These are phyloP conservation scores for Vulpes ferrilata DNA, from an alignment of 2,113 vertebrate genomes.

Conservation along the genomic window DNA sequence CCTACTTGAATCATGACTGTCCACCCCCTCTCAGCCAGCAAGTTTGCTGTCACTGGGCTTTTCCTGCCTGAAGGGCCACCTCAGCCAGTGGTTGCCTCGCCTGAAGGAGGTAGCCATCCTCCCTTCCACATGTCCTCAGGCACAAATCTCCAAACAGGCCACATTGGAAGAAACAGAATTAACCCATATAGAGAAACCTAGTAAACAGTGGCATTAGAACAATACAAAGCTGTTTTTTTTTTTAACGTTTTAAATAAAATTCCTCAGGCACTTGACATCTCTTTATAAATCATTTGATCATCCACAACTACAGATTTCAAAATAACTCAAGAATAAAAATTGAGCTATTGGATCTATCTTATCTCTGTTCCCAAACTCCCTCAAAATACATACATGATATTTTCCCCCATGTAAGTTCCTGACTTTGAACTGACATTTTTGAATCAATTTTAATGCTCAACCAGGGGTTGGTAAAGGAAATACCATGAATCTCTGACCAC, in stretches of 20 bases:
- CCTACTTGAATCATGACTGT: background rate
- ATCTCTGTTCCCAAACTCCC: conserved; percentile 16
- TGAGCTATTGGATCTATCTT: background rate
- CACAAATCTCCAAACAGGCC: background rate
- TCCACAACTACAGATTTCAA: conserved; percentile 58
- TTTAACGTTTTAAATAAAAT: conserved; percentile 50
- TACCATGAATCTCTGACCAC: conserved; percentile 45
- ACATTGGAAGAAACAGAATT: background rate
- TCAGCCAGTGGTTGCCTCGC: background rate
- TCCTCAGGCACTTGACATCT: conserved; percentile 33
- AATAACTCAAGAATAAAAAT: conserved; percentile 58
- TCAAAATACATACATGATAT: conserved; percentile 57
- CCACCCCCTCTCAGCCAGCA: rapidly evolving
- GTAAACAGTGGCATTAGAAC: conserved; percentile 16
- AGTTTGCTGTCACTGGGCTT: background rate
- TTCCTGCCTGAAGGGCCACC: background rate
- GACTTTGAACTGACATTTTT: conserved; percentile 48
- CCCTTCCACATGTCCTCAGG: background rate
- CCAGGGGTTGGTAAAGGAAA: conserved; percentile 46
- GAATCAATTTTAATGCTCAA: conserved; percentile 49
- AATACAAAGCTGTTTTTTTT: conserved; percentile 4
- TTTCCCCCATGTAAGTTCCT: conserved; percentile 54
- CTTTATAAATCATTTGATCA: conserved; percentile 61
- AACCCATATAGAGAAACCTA: conserved; percentile 17
- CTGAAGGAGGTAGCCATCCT: background rate